phyloP scores from a whole-genome alignment of 2,888 invertebrate genomes.

The Pycnomerus fuliginosus region DNA sequence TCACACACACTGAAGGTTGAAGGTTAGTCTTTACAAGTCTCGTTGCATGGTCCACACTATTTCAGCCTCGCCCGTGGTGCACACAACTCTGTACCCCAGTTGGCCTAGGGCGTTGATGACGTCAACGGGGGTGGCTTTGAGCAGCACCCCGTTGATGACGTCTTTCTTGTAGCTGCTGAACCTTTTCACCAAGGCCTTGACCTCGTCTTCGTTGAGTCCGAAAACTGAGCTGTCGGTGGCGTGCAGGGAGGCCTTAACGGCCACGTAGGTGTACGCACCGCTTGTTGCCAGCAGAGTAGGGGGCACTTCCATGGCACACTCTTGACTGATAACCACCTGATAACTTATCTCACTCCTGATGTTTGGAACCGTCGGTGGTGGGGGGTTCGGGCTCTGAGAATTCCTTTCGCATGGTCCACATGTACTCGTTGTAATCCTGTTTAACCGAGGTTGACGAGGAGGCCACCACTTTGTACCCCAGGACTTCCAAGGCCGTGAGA shows the following conservation, averaged over 20 bases:
- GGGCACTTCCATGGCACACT: constrained; percentile 47
- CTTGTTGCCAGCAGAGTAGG: constrained; percentile 50
- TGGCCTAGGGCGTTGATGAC: constrained; percentile 74
- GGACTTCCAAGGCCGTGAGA: constrained; percentile 81
- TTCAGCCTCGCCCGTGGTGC: constrained; percentile 78
- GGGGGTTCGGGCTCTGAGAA: constrained; percentile 80
- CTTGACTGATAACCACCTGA: constrained; percentile 8
- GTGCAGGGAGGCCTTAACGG: constrained; percentile 78
- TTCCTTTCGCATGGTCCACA: constrained; percentile 93
- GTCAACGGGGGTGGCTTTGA: constrained; percentile 68
- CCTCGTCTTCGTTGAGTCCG: constrained; percentile 71
- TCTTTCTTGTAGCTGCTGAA: constrained; percentile 61
- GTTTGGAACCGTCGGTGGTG: constrained; percentile 41
- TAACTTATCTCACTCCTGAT: constrained; percentile 12
- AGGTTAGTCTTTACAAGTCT: constrained; percentile 66
- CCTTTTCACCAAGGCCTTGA: constrained; percentile 67
- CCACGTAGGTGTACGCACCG: constrained; percentile 70
- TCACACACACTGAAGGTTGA: too few relatives aligned
- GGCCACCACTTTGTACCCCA: constrained; percentile 86
- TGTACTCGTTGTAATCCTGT: constrained; percentile 86
- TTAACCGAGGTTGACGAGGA: constrained; percentile 83
- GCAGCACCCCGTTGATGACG: constrained; percentile 71
- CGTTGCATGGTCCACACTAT: constrained; percentile 82
- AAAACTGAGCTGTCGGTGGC: constrained; percentile 73
- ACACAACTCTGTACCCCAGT: constrained; percentile 75